These are phyloP conservation scores for Zaprionus inermis DNA, from an alignment of 1,140 invertebrate species.

Conservation along the genomic window DNA sequence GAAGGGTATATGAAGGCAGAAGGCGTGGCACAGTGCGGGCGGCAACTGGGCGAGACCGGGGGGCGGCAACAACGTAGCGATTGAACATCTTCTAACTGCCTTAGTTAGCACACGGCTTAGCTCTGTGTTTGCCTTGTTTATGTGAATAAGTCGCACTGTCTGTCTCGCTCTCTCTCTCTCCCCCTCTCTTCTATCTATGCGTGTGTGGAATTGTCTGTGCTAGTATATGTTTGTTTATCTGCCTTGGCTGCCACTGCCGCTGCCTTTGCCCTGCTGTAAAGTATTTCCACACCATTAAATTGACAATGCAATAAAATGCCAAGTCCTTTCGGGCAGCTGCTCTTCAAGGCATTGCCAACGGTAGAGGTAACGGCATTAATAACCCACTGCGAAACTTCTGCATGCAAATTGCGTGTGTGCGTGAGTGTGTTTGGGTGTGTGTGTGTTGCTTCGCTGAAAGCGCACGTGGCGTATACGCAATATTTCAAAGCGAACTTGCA, in stretches of 20 bases:
- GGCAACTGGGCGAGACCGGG: conserved; percentile 4
- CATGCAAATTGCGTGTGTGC: neutral
- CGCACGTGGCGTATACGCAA: conserved; percentile 38
- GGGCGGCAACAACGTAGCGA: conserved; percentile 12
- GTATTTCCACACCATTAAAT: conserved; percentile 81
- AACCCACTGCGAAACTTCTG: conserved; percentile 16
- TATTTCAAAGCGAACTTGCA: conserved; percentile 37
- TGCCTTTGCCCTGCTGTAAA: conserved; percentile 48
- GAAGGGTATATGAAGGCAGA: neutral
- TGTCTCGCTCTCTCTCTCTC: conserved; percentile 11
- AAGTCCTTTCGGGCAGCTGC: conserved; percentile 54
- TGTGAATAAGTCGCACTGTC: neutral
- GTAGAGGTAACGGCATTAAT: conserved; percentile 33
- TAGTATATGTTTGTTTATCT: conserved; percentile 11
- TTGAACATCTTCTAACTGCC: conserved; percentile 66
- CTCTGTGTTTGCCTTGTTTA: conserved; percentile 55
- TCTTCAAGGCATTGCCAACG: conserved; percentile 36
- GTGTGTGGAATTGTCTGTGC: no score
- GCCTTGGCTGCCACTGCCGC: conserved; percentile 23
- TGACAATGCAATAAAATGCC: conserved; percentile 81
- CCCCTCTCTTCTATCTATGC: conserved; percentile 24
- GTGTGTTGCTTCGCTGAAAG: neutral
- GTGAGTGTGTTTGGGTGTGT: neutral
- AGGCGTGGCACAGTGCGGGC: no score
- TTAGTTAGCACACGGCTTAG: conserved; percentile 63